Evolutionary conservation across 2,888 invertebrate genomes (phyloP), one percentile per base, ranked within the genome.

Genomic region (Chymomyza caudatula): DNA sequence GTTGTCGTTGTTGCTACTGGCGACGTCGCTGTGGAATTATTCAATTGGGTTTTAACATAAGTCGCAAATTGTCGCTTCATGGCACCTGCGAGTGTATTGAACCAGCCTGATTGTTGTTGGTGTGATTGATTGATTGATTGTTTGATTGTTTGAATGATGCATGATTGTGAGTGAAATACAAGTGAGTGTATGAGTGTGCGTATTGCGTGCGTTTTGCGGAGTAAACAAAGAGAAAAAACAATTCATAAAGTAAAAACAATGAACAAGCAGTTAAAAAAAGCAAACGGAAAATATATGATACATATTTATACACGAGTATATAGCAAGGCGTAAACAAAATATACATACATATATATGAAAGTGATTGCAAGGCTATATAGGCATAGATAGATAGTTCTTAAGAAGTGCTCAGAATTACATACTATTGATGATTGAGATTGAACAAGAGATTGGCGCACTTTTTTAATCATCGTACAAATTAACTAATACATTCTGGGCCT

Each of bases 51-150:
- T 92, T 95, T 95, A 88, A 95, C 94, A 92, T 95, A 95, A 78
- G 95, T 95, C 88, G 95, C 94, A 91, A 96, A 95, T 89, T 95
- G 93, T 91, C 95, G 94, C 91, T 95, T 96, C 91, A 93, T 92
- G 89, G 93, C 92, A 91, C 93, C 93, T 90, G 93, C 92, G 91
- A 93, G 91, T 89, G 93, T 93, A 92, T 93, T 93, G 92, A 93
- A 92, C 93, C 93, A 93, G 92, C 93, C 90, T 89, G 69, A 72
- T 68, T 47, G 25, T 23, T 49, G 60, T 51, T 54, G 51, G 29
- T 13, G 29, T 13, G 25, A 11, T 43, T 47, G 23, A 44, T 17
- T 49, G 15, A 44, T 52, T 23, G 43, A 11, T 47, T 52, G 42
- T 13, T 43, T 44, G 25, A 55, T 25, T 17, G 53, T 58, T 19